Evolutionary conservation across 2,797 vertebrate genomes (phyloP), one percentile per base, ranked within the genome.

Genomic region (Lepidocolaptes lacrymiger): DNA sequence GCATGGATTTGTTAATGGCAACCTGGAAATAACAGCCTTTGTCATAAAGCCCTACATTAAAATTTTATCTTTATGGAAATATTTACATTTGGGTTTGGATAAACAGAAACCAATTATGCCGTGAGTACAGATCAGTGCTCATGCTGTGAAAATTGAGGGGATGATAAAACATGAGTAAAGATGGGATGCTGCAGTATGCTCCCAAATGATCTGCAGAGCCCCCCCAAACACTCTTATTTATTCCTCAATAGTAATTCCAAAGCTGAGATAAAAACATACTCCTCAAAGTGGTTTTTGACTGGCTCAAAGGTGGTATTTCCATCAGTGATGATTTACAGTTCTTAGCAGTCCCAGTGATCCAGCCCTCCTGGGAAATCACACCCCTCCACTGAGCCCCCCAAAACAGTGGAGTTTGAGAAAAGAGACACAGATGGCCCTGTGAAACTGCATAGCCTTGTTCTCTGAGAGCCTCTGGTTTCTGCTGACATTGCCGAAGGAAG

Each of bases 51-150:
- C 62, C 63, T 36, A 75, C 73, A 86, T 93, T 88, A 95, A 96
- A 84, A 72, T 89, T 86, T 95, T 91, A 91, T 91, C 73, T 95
- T 90, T 84, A 81, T 90, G 80, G 58, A 93, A 88, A 91, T 95
- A 92, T 89, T 95, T 93, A 81, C 55, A 48, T 85, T 86, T 86
- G 51, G 54, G 11, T 51, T 91, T 85, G 69, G 73, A 90, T 86
- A 91, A 94, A 90, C 72, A 93, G 79, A 93, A 75, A 89, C 64
- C 39, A 62, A 58, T 41, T 83, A 64, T 2, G 9, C 54, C 11
- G 3, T 22, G 69, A 84, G 81, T 80, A 74, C 58, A 89, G 84
- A 95, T 87, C 87, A 82, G 72, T 43, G 34, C n/a, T 77, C 27
- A 26, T 72, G 79, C 76, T 66, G 37, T 85, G 69, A 84, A 88